Evolutionary conservation across 2,113 vertebrate genomes (phyloP), one percentile per base, ranked within the genome.

Genomic region (Mungos mungo): DNA sequence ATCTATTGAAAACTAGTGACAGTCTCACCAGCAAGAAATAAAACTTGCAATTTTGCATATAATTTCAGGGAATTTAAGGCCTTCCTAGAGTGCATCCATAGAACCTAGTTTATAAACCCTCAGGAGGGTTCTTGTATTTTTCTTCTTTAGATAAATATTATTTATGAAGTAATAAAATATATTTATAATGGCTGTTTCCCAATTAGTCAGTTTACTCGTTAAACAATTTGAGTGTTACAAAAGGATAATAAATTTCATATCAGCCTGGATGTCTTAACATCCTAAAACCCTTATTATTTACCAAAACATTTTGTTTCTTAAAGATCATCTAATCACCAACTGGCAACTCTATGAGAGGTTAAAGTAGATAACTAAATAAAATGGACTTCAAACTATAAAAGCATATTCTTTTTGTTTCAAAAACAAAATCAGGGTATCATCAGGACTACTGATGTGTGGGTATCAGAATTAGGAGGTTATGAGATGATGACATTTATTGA

Each of bases 171-270:
- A 88, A 86, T 82, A 31, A 82, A 68, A 52, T 85, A 79, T 60
- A 60, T 57, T 76, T 93, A 68, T 72, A 84, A 47, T 38, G 14
- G 18, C 18, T 77, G 6, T 14, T 77, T 93, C 71, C 45, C 6
- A 89, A 41, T 88, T 38, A 88, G 66, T 76, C 27, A n/a, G 47
- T 50, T 90, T 71, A 82, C 21, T 71, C 33, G 63, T 41, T 80
- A 66, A 90, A n/a, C 38, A 54, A 80, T 52, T 71, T 86, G 65
- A 45, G 9, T 38, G 7, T 57, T 23, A 19, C 16, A 65, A 94
- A 94, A 85, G 21, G 60, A 85, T 93, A 90, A 93, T 47, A 69
- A 86, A 41, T 80, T 81, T 63, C 52, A 86, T 90, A 80, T 79
- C 7, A 74, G 25, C 47, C n/a, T 86, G 25, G 35, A 72, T 66